A percentile compares a stretch with the other conserved stretches of the same genome.
Conservation (phyloP, 2,797 vertebrate genomes). For the Clamator glandarius region DNA sequence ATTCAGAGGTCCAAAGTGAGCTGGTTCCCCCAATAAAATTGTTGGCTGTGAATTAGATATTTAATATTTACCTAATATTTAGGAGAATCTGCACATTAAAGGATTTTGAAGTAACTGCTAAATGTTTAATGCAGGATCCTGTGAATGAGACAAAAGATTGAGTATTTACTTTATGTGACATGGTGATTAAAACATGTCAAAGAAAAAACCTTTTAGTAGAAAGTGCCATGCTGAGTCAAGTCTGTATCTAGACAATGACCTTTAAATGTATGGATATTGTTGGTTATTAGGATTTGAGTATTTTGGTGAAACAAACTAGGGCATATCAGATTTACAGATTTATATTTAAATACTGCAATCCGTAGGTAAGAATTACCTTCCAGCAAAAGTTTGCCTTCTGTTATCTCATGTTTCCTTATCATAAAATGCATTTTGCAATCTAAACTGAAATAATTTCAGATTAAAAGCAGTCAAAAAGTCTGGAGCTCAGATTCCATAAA, state of each 20-base stretch:
- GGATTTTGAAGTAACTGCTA: background rate
- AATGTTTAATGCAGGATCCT: background rate
- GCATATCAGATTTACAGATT: background rate
- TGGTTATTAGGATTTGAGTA: background rate
- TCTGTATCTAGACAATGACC: background rate
- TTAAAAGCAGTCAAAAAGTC: background rate
- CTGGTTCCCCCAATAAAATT: background rate
- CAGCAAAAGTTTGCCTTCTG: background rate
- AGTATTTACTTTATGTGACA: background rate
- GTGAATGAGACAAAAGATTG: background rate
- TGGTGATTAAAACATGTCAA: background rate
- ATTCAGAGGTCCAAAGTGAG: conserved; percentile 27
- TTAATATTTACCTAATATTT: background rate
- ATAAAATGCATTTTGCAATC: background rate
- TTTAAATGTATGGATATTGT: background rate
- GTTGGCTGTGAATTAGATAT: background rate
- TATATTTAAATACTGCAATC: background rate
- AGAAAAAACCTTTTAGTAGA: background rate
- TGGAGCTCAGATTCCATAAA: background rate
- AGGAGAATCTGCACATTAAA: background rate
- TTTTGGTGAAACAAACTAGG: background rate
- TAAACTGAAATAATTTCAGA: background rate
- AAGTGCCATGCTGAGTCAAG: background rate
- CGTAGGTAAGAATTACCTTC: background rate
- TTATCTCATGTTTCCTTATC: background rate